phyloP scores from a whole-genome alignment of 2,113 vertebrate species.

The Cairina moschata region DNA sequence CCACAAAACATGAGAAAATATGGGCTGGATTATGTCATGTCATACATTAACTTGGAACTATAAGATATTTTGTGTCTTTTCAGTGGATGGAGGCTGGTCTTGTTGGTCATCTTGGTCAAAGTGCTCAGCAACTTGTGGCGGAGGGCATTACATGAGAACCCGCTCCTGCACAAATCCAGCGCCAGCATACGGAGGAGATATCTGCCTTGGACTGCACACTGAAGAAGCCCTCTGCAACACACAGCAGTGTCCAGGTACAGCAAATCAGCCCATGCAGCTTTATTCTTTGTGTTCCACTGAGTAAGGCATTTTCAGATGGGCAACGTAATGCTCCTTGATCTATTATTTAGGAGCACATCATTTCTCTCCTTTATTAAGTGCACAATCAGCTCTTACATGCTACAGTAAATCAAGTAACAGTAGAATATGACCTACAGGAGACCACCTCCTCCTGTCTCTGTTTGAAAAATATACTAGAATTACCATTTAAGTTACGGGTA shows the following conservation, averaged over 20 bases:
- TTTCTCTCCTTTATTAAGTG: neutral
- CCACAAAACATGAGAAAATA: neutral
- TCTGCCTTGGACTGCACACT: constrained; percentile 96
- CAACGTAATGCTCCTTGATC: neutral
- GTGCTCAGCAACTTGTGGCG: constrained; percentile 94
- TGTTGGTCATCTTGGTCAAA: constrained; percentile 98
- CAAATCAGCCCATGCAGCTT: rapidly evolving
- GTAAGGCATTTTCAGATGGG: neutral
- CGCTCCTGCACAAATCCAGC: constrained; percentile 92
- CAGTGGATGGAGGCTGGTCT: constrained; percentile 97
- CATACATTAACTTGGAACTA: neutral
- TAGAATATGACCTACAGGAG: neutral
- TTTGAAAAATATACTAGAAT: neutral
- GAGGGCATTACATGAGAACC: constrained; percentile 95
- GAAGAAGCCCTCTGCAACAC: constrained; percentile 97
- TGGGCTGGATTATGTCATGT: neutral
- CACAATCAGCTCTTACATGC: neutral
- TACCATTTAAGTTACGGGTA: neutral
- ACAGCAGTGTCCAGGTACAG: constrained; percentile 88
- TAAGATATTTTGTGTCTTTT: neutral
- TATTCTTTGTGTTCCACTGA: neutral
- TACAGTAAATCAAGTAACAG: neutral
- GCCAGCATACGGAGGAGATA: constrained; percentile 93
- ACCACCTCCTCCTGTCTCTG: neutral
- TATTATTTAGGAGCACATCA: neutral